Conservation (phyloP, 1,140 invertebrate genomes). For the Brachionus calyciflorus region DNA sequence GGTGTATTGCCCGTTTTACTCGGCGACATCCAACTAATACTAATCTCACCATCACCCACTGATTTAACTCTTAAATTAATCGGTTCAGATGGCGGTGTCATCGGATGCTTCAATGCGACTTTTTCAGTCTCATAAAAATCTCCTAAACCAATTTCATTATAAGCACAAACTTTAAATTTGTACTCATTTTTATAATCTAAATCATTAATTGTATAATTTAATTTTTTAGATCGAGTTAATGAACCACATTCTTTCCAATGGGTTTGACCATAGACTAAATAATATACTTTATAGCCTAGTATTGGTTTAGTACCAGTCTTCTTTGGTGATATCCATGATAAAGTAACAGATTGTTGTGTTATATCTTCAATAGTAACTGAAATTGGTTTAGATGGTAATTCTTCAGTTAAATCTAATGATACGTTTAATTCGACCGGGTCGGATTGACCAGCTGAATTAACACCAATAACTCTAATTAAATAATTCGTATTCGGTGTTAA, state of each 20-base stretch:
- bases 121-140: conserved; percentile 55
- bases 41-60: conserved; percentile 1
- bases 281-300: conserved; percentile 12
- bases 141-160: conserved; percentile 93
- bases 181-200: conserved; percentile 76
- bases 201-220: background rate
- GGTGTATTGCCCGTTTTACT: conserved; percentile 73
- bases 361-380: background rate
- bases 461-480: background rate
- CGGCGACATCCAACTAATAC: conserved; percentile 77
- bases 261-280: background rate
- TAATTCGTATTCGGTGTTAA: background rate
- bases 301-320: conserved; percentile 34
- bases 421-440: conserved; percentile 78
- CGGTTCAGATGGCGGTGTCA: background rate
- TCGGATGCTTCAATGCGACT: background rate
- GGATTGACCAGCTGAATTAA: conserved; percentile 63
- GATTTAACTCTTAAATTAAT: background rate
- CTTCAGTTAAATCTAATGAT: conserved; percentile 50
- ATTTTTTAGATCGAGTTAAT: background rate
- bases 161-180: conserved; percentile 86
- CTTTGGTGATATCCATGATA: conserved; percentile 27
- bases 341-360: background rate
- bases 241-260: conserved; percentile 22
- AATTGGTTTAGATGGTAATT: conserved; percentile 42